These are phyloP conservation scores for Phrixothrix hirtus DNA, from an alignment of 2,888 invertebrate species.

Conservation along the genomic window DNA sequence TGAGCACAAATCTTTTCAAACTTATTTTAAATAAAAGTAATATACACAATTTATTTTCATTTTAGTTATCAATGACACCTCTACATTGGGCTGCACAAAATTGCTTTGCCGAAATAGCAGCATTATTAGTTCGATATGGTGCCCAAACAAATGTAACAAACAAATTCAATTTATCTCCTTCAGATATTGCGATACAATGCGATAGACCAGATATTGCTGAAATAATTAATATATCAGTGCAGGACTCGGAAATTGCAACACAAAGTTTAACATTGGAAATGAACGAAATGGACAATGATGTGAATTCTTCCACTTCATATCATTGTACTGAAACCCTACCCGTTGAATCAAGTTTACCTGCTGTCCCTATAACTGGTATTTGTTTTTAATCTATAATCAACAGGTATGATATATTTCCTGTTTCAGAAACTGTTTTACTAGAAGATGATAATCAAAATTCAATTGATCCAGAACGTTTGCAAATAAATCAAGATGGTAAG, in stretches of 20 bases:
- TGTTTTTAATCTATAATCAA: background rate
- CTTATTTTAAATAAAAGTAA: no score
- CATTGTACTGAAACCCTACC: slow-evolving; percentile 18
- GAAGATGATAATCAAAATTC: slow-evolving; percentile 37
- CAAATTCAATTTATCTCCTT: slow-evolving; percentile 74
- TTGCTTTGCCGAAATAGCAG: slow-evolving; percentile 71
- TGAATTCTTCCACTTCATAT: slow-evolving; percentile 21
- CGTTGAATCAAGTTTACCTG: slow-evolving; percentile 22
- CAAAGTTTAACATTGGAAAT: slow-evolving; percentile 43
- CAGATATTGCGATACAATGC: slow-evolving; percentile 69
- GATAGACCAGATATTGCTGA: slow-evolving; percentile 65
- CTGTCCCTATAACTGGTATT: slow-evolving; percentile 32
- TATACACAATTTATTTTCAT: background rate
- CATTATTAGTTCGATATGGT: slow-evolving; percentile 71
- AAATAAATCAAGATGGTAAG: slow-evolving; percentile 28
- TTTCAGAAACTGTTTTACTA: slow-evolving; percentile 32
- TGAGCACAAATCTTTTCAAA: no score
- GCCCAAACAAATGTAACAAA: slow-evolving; percentile 71
- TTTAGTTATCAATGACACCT: slow-evolving; percentile 83
- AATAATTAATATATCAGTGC: slow-evolving; percentile 56
- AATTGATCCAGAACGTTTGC: slow-evolving; percentile 27
- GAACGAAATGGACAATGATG: slow-evolving; percentile 33
- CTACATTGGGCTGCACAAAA: slow-evolving; percentile 93
- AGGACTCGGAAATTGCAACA: slow-evolving; percentile 42
- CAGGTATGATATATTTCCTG: background rate